Conservation (phyloP, 2,797 vertebrate species). For the Paguma larvata region DNA sequence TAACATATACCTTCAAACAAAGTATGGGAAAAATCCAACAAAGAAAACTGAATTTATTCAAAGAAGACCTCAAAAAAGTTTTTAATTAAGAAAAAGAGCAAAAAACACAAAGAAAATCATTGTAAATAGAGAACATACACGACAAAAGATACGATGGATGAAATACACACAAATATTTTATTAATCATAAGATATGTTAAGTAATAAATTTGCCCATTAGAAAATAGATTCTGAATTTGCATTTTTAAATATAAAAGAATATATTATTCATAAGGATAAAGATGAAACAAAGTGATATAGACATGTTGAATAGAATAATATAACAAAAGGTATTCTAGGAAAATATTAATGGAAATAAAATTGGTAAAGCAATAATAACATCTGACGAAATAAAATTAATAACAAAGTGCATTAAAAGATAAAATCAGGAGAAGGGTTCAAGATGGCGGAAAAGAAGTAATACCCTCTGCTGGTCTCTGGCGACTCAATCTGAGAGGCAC, state of each 20-base stretch:
- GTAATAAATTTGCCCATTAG: not conserved
- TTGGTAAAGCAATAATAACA: not conserved
- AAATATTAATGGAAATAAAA: conserved; percentile 51
- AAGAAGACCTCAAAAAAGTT: not conserved
- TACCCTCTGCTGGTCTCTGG: too few species aligned
- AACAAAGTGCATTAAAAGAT: not conserved
- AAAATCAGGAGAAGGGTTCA: too few species aligned
- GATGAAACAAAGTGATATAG: not conserved
- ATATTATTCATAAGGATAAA: not conserved
- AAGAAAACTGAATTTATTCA: not conserved
- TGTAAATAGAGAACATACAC: not conserved
- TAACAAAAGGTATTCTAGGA: not conserved
- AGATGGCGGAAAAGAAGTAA: too few species aligned
- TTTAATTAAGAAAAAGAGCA: not conserved
- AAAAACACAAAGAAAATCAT: not conserved
- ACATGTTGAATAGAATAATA: not conserved
- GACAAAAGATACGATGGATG: not conserved
- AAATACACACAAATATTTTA: conserved; percentile 4
- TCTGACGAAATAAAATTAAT: conserved; percentile 33
- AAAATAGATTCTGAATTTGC: not conserved
- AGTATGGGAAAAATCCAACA: not conserved
- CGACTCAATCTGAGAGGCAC: too few species aligned
- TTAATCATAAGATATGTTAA: not conserved
- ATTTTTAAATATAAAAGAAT: conserved; percentile 33
- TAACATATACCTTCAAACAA: not conserved